phyloP scores from a whole-genome alignment of 1,140 invertebrate genomes.

The Acromyrmex echinatior region DNA sequence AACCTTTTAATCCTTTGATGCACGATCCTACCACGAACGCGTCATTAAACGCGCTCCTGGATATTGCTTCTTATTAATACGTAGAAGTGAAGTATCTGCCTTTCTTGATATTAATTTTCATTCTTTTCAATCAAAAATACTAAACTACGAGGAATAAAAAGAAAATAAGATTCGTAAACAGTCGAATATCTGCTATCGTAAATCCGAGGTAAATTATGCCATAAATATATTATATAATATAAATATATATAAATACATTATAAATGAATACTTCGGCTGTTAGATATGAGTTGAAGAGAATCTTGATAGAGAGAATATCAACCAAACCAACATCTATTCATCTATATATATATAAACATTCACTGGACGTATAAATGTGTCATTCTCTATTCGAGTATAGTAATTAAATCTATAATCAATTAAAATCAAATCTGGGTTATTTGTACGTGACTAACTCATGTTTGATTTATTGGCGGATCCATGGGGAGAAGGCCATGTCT shows the following conservation, averaged over 20 bases:
- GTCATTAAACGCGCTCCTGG: not conserved
- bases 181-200: conserved; percentile 25
- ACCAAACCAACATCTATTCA: not conserved
- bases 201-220: conserved; percentile 7
- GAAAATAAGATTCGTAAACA: conserved; percentile 16
- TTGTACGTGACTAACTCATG: not conserved
- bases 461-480: not conserved
- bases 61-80: too few species aligned
- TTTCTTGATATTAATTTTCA: not conserved
- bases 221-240: not conserved
- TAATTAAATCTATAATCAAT: not conserved
- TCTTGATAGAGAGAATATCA: not conserved
- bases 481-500: too few species aligned
- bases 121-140: not conserved
- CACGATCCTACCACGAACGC: not conserved
- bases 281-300: not conserved
- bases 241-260: too few species aligned
- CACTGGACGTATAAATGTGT: not conserved
- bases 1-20: not conserved
- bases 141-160: not conserved
- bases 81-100: not conserved
- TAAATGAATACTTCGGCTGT: conserved; percentile 23
- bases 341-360: not conserved
- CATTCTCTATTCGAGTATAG: not conserved
- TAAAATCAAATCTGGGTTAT: not conserved